A percentile compares a stretch with the other conserved stretches of the same genome.
phyloP scores from a whole-genome alignment of 35 echinoderm and acorn worm genomes.

The Hemicentrotus pulcherrimus region DNA sequence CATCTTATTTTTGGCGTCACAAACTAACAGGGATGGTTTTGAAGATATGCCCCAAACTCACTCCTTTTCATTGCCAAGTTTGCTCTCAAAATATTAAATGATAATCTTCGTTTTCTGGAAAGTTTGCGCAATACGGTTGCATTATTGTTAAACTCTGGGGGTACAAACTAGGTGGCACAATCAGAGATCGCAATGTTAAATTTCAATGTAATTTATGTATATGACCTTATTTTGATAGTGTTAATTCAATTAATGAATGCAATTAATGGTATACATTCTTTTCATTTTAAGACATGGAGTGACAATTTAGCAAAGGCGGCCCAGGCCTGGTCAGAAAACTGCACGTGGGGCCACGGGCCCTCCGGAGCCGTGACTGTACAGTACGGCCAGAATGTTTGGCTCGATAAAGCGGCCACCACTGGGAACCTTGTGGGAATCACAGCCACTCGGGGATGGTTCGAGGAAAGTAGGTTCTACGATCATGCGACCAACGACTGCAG shows the following conservation, averaged over 20 bases:
- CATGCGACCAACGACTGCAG: slow-evolving; percentile 28
- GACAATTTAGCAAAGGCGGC: not conserved
- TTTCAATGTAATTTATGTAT: too few species aligned
- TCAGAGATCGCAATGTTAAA: too few species aligned
- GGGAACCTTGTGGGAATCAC: not conserved
- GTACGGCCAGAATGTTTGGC: slow-evolving; percentile 45
- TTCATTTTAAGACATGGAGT: slow-evolving; percentile 17
- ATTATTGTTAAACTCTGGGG: too few species aligned
- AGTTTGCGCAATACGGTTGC: not conserved
- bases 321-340: slow-evolving; percentile 41
- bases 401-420: not conserved
- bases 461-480: slow-evolving; percentile 28
- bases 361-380: not conserved
- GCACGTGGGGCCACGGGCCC: slow-evolving; percentile 39
- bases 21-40: too few species aligned
- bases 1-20: too few species aligned
- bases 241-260: not conserved
- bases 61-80: not conserved
- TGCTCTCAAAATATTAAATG: not conserved
- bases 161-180: too few species aligned
- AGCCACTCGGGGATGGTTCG: not conserved
- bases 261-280: not conserved
- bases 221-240: not conserved
- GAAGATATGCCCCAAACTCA: not conserved
- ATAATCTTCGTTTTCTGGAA: not conserved